Conservation (phyloP, 2,113 vertebrate genomes). For the Nothocercus nigrocapillus region DNA sequence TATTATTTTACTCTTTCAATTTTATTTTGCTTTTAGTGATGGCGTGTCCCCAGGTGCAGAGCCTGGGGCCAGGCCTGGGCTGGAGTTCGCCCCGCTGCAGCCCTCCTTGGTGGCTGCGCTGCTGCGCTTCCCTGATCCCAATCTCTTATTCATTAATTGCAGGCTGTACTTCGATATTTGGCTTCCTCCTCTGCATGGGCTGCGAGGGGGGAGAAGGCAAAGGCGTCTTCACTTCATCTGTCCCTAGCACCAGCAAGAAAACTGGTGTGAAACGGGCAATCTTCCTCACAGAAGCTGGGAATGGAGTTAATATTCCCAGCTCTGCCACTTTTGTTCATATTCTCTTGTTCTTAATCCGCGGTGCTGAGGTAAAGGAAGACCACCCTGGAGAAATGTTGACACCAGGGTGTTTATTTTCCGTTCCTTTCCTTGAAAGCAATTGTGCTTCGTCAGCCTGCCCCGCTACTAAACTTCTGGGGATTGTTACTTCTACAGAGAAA, state of each 20-base stretch:
- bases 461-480: conserved; percentile 58
- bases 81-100: no score
- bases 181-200: not conserved
- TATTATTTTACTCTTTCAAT: no score
- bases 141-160: not conserved
- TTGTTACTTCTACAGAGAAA: conserved; percentile 66
- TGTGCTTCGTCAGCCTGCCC: conserved; percentile 45
- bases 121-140: no score
- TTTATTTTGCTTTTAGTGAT: no score
- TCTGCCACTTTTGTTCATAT: conserved; percentile 23
- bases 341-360: not conserved
- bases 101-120: no score
- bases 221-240: not conserved
- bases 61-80: no score
- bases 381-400: conserved; percentile 51
- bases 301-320: conserved; percentile 1
- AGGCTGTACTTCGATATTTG: conserved; percentile 26
- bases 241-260: not conserved
- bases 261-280: not conserved
- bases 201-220: not conserved
- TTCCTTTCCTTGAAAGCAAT: conserved; percentile 37
- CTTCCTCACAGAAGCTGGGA: not conserved
- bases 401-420: conserved; percentile 47
- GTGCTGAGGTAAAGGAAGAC: conserved; percentile 34
- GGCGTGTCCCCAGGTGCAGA: no score